Evolutionary conservation across 2,888 invertebrate species (phyloP).

Genomic region (Eugnorisma glareosa): DNA sequence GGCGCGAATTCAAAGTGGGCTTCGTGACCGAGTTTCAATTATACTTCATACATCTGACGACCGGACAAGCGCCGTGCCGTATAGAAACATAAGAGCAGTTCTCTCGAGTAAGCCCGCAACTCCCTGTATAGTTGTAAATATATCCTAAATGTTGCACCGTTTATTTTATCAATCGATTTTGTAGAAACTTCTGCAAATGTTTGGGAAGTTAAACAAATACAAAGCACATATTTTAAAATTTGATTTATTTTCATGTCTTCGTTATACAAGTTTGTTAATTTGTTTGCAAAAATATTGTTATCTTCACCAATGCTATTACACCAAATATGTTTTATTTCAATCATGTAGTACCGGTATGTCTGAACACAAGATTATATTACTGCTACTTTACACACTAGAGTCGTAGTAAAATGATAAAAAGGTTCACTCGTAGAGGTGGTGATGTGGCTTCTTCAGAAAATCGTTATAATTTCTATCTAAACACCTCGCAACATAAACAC

Average conservation of each 20-base stretch:
- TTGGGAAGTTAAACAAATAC: constrained; percentile 4
- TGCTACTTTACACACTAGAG: constrained; percentile 62
- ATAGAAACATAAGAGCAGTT: not conserved
- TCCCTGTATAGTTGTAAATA: not conserved
- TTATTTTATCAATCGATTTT: too few species aligned
- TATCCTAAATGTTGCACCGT: not conserved
- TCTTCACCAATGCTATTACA: constrained; percentile 69
- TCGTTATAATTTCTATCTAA: constrained; percentile 52
- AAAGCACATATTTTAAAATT: constrained; percentile 70
- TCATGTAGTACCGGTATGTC: constrained; percentile 46
- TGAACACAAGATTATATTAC: constrained; percentile 68
- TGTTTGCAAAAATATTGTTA: constrained; percentile 86
- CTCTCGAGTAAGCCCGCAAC: not conserved
- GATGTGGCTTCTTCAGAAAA: constrained; percentile 53
- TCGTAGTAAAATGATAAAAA: constrained; percentile 60
- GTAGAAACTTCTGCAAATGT: not conserved
- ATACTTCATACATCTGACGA: not conserved
- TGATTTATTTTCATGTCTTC: constrained; percentile 82
- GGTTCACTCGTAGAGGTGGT: constrained; percentile 64
- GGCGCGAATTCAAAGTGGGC: too few species aligned
- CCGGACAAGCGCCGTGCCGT: not conserved
- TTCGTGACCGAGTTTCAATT: too few species aligned
- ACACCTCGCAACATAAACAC: constrained; percentile 63
- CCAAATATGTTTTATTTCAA: constrained; percentile 57
- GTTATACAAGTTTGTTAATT: constrained; percentile 83